Evolutionary conservation across 2,113 vertebrate genomes (phyloP).

Genomic region (Apus apus): DNA sequence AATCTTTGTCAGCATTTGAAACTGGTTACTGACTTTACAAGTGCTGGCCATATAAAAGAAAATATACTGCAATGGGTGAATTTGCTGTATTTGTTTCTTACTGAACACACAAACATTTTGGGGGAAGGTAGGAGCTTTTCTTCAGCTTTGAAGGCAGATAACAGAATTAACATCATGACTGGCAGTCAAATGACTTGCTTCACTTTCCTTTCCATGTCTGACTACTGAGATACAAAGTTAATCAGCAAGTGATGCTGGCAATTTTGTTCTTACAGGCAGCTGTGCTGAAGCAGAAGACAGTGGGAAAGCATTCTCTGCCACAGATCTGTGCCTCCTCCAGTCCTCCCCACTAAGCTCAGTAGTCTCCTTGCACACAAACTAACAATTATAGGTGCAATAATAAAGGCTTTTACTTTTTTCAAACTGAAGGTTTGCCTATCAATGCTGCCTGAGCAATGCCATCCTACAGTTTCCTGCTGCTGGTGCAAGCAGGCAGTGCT

Average conservation of each 20-base stretch:
- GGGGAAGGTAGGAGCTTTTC: not conserved
- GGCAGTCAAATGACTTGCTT: not conserved
- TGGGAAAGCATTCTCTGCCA: not conserved
- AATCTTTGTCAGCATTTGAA: not conserved
- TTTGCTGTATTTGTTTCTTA: not conserved
- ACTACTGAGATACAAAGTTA: not conserved
- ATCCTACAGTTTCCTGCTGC: not conserved
- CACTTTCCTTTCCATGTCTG: not conserved
- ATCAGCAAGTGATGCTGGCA: not conserved
- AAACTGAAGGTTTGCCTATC: not conserved
- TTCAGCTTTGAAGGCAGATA: not conserved
- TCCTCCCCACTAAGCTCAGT: not conserved
- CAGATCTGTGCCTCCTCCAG: not conserved
- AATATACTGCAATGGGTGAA: not conserved
- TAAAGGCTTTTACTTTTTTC: not conserved
- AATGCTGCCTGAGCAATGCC: not conserved
- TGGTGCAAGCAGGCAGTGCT: not conserved
- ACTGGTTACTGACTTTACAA: not conserved
- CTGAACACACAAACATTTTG: not conserved
- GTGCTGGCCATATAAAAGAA: not conserved
- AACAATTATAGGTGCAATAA: not conserved
- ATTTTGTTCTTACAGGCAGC: not conserved
- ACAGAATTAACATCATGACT: not conserved
- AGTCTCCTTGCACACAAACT: not conserved
- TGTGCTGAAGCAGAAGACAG: not conserved